Percentiles rank a stretch among this genome's conserved stretches.
These are phyloP conservation scores for Siniperca chuatsi DNA, from an alignment of 2,113 vertebrate genomes.

Conservation along the genomic window DNA sequence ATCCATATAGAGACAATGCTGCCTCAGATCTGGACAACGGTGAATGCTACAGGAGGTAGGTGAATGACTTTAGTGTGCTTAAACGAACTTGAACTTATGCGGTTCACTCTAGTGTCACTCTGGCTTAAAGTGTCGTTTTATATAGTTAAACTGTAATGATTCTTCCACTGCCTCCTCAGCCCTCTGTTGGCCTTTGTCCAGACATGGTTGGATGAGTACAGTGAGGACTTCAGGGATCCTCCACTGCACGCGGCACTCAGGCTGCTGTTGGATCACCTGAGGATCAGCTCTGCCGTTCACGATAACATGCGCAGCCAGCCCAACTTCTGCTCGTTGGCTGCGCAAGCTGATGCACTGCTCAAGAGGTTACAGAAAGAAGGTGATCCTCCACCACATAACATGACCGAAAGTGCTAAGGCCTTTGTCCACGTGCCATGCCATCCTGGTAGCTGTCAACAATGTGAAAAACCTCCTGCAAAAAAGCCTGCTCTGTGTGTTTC, in stretches of 20 bases:
- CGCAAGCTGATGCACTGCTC: slow-evolving; percentile 81
- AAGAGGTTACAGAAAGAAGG: slow-evolving; percentile 80
- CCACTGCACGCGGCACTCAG: slow-evolving; percentile 79
- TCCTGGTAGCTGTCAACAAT: not conserved
- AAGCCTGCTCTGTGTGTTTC: not conserved
- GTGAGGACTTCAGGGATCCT: slow-evolving; percentile 88
- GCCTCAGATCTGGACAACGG: slow-evolving; percentile 70
- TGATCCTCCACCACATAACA: slow-evolving; percentile 29
- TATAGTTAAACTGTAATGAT: slow-evolving; percentile 18
- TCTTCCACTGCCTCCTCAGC: slow-evolving; percentile 49
- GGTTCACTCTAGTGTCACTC: not conserved
- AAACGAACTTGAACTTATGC: not conserved
- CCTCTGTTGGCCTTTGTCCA: slow-evolving; percentile 83
- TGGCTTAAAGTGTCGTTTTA: slow-evolving; percentile 1
- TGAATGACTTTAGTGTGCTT: not conserved
- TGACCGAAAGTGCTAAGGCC: not conserved
- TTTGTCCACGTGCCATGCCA: not conserved
- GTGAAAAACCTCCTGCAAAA: not conserved
- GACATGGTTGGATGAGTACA: slow-evolving; percentile 88
- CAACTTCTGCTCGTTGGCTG: slow-evolving; percentile 78
- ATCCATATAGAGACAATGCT: slow-evolving; percentile 64
- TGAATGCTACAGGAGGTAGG: slow-evolving; percentile 75
- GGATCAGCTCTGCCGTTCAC: slow-evolving; percentile 73
- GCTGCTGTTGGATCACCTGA: slow-evolving; percentile 79
- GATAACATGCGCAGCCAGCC: slow-evolving; percentile 60